A percentile compares a stretch with the other conserved stretches of the same genome.
These are phyloP conservation scores for Coreius guichenoti DNA, from an alignment of 2,797 vertebrate genomes.

Conservation along the genomic window DNA sequence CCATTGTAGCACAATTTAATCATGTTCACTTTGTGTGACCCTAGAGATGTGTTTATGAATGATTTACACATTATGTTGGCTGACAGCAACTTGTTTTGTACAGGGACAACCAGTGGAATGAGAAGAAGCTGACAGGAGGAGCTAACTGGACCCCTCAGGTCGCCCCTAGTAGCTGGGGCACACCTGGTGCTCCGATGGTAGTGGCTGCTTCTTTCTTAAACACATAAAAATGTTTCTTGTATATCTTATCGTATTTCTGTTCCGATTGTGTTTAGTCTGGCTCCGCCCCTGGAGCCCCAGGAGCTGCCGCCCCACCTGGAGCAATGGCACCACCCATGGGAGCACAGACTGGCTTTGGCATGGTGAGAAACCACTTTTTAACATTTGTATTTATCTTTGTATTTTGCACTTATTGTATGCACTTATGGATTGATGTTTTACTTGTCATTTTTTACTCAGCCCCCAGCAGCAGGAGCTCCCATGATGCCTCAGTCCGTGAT, in stretches of 20 bases:
- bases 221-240: neutral
- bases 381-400: too few species aligned
- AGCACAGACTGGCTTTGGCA: conserved; percentile 86
- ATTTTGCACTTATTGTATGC: neutral
- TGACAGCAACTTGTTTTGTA: conserved; percentile 48
- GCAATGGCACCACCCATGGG: conserved; percentile 75
- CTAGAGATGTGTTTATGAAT: conserved; percentile 11
- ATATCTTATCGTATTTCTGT: conserved; percentile 17
- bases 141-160: conserved; percentile 97
- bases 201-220: conserved; percentile 10
- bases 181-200: conserved; percentile 88
- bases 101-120: conserved; percentile 92
- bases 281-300: conserved; percentile 70
- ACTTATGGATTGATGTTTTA: neutral
- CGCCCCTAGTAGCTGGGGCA: conserved; percentile 91
- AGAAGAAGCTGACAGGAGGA: conserved; percentile 96
- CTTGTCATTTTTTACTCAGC: conserved; percentile 67
- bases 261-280: conserved; percentile 68
- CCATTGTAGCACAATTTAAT: conserved; percentile 12
- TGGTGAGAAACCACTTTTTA: conserved; percentile 79
- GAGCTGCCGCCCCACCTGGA: conserved; percentile 78
- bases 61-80: conserved; percentile 1
- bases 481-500: conserved; percentile 93
- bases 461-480: conserved; percentile 87
- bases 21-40: conserved; percentile 17